Conservation (phyloP, 1,140 invertebrate species). For the Eufriesea mexicana region DNA sequence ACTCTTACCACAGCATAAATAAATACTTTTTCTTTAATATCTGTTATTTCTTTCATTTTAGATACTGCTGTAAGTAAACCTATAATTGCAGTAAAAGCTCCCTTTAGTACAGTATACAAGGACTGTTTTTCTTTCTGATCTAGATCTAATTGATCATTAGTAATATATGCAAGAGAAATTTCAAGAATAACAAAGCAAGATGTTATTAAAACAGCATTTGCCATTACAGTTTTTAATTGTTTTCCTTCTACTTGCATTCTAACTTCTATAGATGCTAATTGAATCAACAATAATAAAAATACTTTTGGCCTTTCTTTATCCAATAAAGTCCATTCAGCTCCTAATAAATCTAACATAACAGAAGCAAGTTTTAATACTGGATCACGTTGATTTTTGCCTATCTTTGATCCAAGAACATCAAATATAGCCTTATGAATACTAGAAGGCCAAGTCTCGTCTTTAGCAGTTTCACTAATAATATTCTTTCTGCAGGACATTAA, state of each 20-base stretch:
- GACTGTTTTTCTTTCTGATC: slow-evolving; percentile 95
- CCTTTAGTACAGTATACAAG: slow-evolving; percentile 94
- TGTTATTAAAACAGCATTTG: slow-evolving; percentile 89
- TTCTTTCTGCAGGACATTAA: slow-evolving; percentile 88
- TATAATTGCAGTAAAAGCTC: slow-evolving; percentile 92
- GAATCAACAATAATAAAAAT: slow-evolving; percentile 92
- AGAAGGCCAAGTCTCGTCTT: slow-evolving; percentile 89
- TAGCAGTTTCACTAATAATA: slow-evolving; percentile 84
- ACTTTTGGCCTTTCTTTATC: slow-evolving; percentile 91
- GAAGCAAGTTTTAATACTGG: slow-evolving; percentile 92
- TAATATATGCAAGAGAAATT: slow-evolving; percentile 90
- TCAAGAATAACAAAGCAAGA: slow-evolving; percentile 94
- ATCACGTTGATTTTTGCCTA: slow-evolving; percentile 93
- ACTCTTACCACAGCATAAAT: slow-evolving; percentile 92
- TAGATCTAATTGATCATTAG: slow-evolving; percentile 90
- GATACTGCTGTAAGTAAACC: slow-evolving; percentile 88
- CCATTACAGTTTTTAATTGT: slow-evolving; percentile 89
- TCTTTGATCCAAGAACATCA: slow-evolving; percentile 93
- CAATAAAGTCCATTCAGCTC: slow-evolving; percentile 91
- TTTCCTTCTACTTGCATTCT: slow-evolving; percentile 95
- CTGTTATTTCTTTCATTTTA: slow-evolving; percentile 87
- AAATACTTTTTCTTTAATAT: slow-evolving; percentile 88
- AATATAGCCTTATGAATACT: slow-evolving; percentile 89
- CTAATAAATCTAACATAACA: slow-evolving; percentile 90
- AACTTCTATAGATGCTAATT: slow-evolving; percentile 94